A percentile compares a stretch with the other conserved stretches of the same genome.
phyloP scores from a whole-genome alignment of 1,140 invertebrate genomes.

The Drosophila grimshawi region DNA sequence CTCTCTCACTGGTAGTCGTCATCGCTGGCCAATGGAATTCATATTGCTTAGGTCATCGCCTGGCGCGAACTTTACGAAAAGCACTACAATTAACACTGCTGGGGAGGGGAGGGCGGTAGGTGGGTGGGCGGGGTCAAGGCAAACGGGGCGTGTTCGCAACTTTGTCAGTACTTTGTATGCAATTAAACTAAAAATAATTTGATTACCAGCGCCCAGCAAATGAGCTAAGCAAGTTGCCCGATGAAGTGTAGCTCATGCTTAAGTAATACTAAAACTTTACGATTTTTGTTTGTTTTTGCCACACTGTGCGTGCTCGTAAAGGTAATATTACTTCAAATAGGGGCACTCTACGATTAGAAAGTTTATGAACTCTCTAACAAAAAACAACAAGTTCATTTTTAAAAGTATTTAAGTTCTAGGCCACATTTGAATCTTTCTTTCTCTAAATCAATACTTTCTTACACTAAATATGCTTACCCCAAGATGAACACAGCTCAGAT shows the following conservation, averaged over 20 bases:
- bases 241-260: background rate
- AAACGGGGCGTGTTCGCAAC: constrained; percentile 1
- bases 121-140: background rate
- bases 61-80: constrained; percentile 25
- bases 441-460: too few relatives aligned
- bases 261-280: background rate
- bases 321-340: too few relatives aligned
- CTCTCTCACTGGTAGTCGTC: constrained; percentile 6
- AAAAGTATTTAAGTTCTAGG: too few relatives aligned
- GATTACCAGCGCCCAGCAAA: constrained; percentile 25
- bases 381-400: too few relatives aligned
- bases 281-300: background rate
- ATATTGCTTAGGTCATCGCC: constrained; percentile 38
- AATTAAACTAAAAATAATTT: constrained; percentile 45
- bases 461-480: too few relatives aligned
- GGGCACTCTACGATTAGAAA: too few relatives aligned
- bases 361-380: too few relatives aligned
- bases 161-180: constrained; percentile 25
- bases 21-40: constrained; percentile 8
- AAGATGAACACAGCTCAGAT: too few relatives aligned
- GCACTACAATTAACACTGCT: constrained; percentile 22
- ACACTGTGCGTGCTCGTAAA: background rate
- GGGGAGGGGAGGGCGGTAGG: background rate
- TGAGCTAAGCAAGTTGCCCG: constrained; percentile 29
- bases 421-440: too few relatives aligned